phyloP scores from a whole-genome alignment of 2,797 vertebrate genomes.

The Cuniculus paca region DNA sequence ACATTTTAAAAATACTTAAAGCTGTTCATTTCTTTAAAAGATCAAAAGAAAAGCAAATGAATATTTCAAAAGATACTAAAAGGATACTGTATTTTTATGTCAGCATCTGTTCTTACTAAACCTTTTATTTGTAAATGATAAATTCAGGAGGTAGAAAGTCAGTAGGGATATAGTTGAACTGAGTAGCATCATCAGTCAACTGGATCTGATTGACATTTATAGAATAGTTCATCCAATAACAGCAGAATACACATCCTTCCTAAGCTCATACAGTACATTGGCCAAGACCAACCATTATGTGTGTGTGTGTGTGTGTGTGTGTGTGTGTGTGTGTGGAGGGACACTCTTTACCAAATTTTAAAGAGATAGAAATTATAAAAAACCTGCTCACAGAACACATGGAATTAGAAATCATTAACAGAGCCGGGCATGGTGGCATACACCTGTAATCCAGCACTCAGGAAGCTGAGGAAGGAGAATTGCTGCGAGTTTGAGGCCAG shows the following conservation, averaged over 20 bases:
- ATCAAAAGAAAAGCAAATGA: background rate
- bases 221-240: background rate
- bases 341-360: background rate
- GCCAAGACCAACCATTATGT: background rate
- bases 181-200: background rate
- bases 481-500: too few species aligned
- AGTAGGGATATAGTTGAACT: background rate
- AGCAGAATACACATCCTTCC: background rate
- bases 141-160: background rate
- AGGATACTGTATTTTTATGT: background rate
- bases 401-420: slow-evolving; percentile 12
- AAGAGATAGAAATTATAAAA: background rate
- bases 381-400: background rate
- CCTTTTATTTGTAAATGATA: background rate
- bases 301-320: too few species aligned
- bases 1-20: slow-evolving; percentile 15
- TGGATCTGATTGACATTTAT: slow-evolving; percentile 10
- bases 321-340: too few species aligned
- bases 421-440: too few species aligned
- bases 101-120: background rate
- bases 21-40: slow-evolving; percentile 21
- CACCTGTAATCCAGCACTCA: too few species aligned
- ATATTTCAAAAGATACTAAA: slow-evolving; percentile 1
- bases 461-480: too few species aligned
- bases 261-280: background rate